Percentiles rank a stretch among this genome's conserved stretches.
Evolutionary conservation across 2,113 vertebrate species (phyloP).

Genomic region (Neolamprologus tretocephalus): DNA sequence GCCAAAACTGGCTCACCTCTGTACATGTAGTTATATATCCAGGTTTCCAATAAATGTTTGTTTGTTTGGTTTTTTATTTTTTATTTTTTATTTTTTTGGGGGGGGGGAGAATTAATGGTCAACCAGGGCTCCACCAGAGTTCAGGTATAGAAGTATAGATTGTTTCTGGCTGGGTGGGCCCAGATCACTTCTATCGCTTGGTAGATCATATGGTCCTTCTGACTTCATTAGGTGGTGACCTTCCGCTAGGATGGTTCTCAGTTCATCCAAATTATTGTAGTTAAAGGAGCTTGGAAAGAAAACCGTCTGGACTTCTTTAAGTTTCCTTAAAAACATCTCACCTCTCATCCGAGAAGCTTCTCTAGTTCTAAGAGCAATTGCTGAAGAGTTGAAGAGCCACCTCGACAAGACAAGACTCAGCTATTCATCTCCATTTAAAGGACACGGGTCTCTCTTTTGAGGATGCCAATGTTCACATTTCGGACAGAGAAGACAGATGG

Average conservation of each 20-base stretch:
- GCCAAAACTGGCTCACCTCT: not conserved
- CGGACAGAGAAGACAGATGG: not conserved
- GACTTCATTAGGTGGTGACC: not conserved
- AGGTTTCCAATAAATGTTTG: not conserved
- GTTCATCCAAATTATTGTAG: not conserved
- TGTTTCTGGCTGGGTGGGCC: not conserved
- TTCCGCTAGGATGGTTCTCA: not conserved
- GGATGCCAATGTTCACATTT: not conserved
- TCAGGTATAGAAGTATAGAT: not conserved
- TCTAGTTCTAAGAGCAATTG: not conserved
- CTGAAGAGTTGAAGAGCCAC: not conserved
- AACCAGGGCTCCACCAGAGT: not conserved
- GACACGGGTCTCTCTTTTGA: not conserved
- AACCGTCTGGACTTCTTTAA: not conserved
- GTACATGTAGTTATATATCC: not conserved
- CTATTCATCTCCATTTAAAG: not conserved
- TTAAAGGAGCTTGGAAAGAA: not conserved
- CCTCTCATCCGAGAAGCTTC: not conserved
- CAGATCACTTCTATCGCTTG: not conserved
- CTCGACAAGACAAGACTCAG: not conserved
- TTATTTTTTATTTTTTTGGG: fast-evolving
- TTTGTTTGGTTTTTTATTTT: not conserved
- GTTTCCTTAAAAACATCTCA: not conserved
- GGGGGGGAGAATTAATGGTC: not conserved
- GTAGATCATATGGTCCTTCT: not conserved